Evolutionary conservation across 2,888 invertebrate species (phyloP), one percentile per base, ranked within the genome.

Genomic region (Plebejus argus): DNA sequence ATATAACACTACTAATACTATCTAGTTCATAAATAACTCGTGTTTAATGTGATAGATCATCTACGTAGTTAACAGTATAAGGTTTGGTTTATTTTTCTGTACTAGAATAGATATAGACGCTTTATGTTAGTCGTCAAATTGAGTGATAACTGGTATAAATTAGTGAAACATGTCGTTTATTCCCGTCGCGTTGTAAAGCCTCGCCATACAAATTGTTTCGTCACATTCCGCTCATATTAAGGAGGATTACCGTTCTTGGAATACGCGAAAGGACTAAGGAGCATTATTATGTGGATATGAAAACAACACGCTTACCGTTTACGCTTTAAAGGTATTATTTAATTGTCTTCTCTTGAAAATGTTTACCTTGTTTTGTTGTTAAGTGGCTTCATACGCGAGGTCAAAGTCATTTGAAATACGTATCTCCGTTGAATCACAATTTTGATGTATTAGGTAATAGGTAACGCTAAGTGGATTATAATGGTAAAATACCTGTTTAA

Each of bases 341-440:
- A 74, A 45, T 72, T 53, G 74, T 74, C 74, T 74, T 74, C 74
- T 74, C 53, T 74, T 74, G 72, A 74, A 74, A 74, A 74, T 74
- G 74, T 74, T 53, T 53, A 74, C 74, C 74, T 74, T 74, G 74
- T 49, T 74, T 33, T 71, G 35, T 74, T 79, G 28, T 77, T 61
- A 28, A 76, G 58, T 56, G 78, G 79, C 77, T 79, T 79, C 79
- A 23, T 71, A 53, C 49, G 58, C 78, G 66, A 78, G 78, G 78
- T 70, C 77, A 76, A 35, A 49, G 49, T 49, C 49, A 28, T 49
- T 74, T 53, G 45, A 45, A 45, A 45, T 53, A 33, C 6, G 7
- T 66, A 33, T 23, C 15, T 76, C 33, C 20, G 12, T 18, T 76
- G 58, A 58, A 76, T 61, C 76, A 35, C 56, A 76, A 76, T 76